Evolutionary conservation across 2,113 vertebrate genomes (phyloP).

Genomic region (Oostethus manadensis): DNA sequence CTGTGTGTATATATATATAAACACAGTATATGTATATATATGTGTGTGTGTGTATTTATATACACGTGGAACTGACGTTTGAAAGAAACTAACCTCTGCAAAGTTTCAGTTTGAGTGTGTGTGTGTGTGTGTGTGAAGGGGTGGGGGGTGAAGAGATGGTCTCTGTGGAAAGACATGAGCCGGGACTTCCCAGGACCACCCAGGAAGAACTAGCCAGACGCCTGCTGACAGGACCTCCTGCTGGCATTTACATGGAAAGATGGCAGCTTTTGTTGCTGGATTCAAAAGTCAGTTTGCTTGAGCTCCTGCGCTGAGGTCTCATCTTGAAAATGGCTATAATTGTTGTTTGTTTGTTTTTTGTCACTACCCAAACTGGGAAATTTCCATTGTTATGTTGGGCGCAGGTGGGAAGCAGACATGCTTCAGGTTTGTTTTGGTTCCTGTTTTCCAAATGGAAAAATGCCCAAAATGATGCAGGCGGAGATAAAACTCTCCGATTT

Average conservation of each 20-base stretch:
- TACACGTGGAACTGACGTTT: not conserved
- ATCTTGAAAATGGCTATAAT: no score
- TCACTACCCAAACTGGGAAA: no score
- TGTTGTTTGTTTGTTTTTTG: no score
- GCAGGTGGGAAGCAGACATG: no score
- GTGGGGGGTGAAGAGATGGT: conserved; percentile 38
- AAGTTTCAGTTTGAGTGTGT: not conserved
- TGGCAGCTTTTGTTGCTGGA: not conserved
- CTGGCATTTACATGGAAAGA: conserved; percentile 19
- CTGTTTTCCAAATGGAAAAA: no score
- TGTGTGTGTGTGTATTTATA: no score
- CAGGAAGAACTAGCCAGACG: conserved; percentile 38
- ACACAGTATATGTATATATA: no score
- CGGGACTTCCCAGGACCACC: conserved; percentile 70
- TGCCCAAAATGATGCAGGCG: no score
- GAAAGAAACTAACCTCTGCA: not conserved
- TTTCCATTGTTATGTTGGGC: no score
- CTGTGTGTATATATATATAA: no score
- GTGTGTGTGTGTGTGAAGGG: not conserved
- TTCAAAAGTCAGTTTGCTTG: not conserved
- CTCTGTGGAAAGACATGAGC: conserved; percentile 66
- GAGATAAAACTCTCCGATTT: no score
- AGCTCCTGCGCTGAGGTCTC: not conserved
- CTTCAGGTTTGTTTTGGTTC: no score
- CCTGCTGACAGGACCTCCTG: conserved; percentile 27